Evolutionary conservation across 2,888 invertebrate species (phyloP), one percentile per base, ranked within the genome.

Genomic region (Acrocera orbiculus): DNA sequence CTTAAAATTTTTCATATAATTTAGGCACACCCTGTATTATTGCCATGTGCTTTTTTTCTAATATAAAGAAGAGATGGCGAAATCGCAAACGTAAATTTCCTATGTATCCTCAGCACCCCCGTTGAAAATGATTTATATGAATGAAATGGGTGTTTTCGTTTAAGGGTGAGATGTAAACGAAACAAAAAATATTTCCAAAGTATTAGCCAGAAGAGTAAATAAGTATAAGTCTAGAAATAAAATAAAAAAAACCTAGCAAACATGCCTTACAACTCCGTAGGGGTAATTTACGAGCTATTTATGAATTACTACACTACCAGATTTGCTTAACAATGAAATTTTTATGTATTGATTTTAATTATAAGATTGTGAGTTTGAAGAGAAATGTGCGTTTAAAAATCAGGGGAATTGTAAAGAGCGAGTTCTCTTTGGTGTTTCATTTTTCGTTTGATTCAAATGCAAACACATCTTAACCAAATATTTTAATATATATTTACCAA

Each of bases 201-300:
- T 5, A 16, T 5, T 11, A 11, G 23, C 13, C 23, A 13, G 8
- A 15, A 28, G 34, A 27, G 8, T 19, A 16, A 28, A 23, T 23
- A 28, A 28, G 16, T 20, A 27, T 16, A 28, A 28, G 13, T 11
- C 16, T 15, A 34, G 34, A 32, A 35, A 32, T 29, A 33, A 27
- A 29, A 31, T 16, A 30, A 27, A 32, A 30, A 35, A 36, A 26
- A 34, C 13, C 27, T n/a, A n/a, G n/a, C n/a, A n/a, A n/a, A n/a
- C n/a, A n/a, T n/a, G n/a, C n/a, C n/a, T 31, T 33, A 35, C 35
- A 32, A 31, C 31, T 34, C 32, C 33, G 39, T 34, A 36, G 39
- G 39, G 36, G 39, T 39, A 39, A 39, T 39, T 39, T 39, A 39
- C 36, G 36, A 36, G 36, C 36, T n/a, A 33, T 36, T 39, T 34